Percentiles rank a stretch among this genome's conserved stretches.
These are phyloP conservation scores for Tryphoninae sp. DNA, from an alignment of 2,888 invertebrate genomes.

Conservation along the genomic window DNA sequence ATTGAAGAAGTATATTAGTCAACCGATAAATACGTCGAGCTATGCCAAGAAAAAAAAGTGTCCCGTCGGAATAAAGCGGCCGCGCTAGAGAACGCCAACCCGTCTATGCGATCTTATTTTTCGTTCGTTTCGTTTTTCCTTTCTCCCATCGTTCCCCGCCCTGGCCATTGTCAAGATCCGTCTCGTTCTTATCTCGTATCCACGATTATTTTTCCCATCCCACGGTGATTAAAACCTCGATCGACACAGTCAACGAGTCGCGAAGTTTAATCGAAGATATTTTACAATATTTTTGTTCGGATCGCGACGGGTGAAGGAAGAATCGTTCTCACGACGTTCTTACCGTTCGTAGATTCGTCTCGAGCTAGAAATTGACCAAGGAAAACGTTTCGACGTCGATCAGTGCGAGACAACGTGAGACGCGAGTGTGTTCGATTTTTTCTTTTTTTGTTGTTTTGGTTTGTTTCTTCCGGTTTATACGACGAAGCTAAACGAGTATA, in stretches of 20 bases:
- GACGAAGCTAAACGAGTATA: too few species aligned
- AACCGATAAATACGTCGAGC: slow-evolving; percentile 11
- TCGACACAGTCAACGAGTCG: too few species aligned
- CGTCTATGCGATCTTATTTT: slow-evolving; percentile 24
- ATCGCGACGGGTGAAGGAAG: slow-evolving; percentile 1
- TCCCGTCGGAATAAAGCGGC: slow-evolving; percentile 10
- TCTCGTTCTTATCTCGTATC: neutral
- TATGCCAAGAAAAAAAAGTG: slow-evolving; percentile 61
- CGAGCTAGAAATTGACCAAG: neutral
- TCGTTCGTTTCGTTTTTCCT: neutral
- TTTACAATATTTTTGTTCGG: too few species aligned
- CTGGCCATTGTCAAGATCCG: neutral
- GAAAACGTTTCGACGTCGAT: neutral
- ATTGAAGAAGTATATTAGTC: neutral
- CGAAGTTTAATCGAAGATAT: too few species aligned
- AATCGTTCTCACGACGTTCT: too few species aligned
- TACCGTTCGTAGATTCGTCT: too few species aligned
- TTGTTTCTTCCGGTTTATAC: neutral
- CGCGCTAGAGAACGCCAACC: slow-evolving; percentile 17
- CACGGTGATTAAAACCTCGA: too few species aligned
- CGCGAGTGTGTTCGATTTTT: slow-evolving; percentile 25
- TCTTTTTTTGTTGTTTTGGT: neutral
- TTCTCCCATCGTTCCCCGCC: neutral
- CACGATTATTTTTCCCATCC: neutral
- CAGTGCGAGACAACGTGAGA: neutral